phyloP scores from a whole-genome alignment of 2,113 vertebrate genomes.

The Tympanuchus pallidicinctus region DNA sequence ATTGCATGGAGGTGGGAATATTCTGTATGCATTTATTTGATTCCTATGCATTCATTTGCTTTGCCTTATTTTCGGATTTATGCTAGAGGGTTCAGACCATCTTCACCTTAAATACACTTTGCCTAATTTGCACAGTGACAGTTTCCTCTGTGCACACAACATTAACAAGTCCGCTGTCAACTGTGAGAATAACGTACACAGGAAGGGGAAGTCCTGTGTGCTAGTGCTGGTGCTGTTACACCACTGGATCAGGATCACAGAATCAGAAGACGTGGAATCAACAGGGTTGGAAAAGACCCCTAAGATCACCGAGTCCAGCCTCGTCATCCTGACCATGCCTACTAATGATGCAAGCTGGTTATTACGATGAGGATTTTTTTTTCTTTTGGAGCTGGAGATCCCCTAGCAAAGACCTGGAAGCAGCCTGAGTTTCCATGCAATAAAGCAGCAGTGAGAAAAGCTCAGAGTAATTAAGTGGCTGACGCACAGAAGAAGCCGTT shows the following conservation, averaged over 20 bases:
- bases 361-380: neutral
- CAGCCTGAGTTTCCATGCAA: conserved; percentile 80
- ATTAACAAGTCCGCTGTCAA: neutral
- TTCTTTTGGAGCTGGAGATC: conserved; percentile 50
- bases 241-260: neutral
- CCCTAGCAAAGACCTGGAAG: conserved; percentile 76
- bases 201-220: neutral
- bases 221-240: neutral
- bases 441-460: conserved; percentile 87
- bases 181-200: neutral
- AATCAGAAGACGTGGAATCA: too few relatives aligned
- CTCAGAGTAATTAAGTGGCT: conserved; percentile 94
- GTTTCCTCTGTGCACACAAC: neutral
- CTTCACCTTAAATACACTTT: neutral
- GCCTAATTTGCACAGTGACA: neutral
- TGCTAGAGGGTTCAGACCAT: fast-evolving
- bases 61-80: neutral
- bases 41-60: neutral
- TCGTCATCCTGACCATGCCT: too few relatives aligned
- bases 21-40: neutral
- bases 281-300: too few relatives aligned
- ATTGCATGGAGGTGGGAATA: fast-evolving
- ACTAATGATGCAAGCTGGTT: neutral
- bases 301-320: too few relatives aligned
- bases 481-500: conserved; percentile 92